A percentile compares a stretch with the other conserved stretches of the same genome.
Evolutionary conservation across 2,888 invertebrate species (phyloP).

Genomic region (Xanthia togata): DNA sequence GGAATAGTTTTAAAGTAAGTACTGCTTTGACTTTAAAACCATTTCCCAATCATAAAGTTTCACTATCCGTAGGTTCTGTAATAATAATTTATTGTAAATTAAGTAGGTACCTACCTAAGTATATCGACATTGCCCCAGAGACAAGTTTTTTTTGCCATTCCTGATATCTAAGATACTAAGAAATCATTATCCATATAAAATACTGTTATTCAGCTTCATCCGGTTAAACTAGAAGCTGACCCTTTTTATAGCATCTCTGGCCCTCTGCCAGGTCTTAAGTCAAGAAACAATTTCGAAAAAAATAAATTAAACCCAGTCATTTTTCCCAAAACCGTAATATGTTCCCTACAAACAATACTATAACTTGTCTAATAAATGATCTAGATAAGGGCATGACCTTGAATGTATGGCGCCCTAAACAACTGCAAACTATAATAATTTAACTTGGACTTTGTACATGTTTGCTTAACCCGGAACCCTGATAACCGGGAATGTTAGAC

Average conservation of each 20-base stretch:
- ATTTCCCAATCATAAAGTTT: background rate
- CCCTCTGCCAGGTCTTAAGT: background rate
- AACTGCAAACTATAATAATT: conserved; percentile 56
- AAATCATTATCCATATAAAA: background rate
- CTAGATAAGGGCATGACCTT: conserved; percentile 30
- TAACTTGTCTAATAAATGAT: conserved; percentile 4
- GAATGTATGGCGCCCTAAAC: conserved; percentile 46
- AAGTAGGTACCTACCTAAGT: no score
- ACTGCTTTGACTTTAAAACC: background rate
- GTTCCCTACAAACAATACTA: background rate
- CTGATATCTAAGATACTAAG: no score
- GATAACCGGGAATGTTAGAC: conserved; percentile 35
- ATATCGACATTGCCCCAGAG: no score
- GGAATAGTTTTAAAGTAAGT: background rate
- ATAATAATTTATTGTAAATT: no score
- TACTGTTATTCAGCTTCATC: background rate
- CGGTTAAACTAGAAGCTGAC: background rate
- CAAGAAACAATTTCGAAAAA: background rate
- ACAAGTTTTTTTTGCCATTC: background rate
- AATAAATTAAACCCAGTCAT: no score
- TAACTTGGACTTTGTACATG: conserved; percentile 49
- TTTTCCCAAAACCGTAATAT: background rate
- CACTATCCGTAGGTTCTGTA: background rate
- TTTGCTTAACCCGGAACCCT: conserved; percentile 50
- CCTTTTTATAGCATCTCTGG: background rate